These are phyloP conservation scores for Saccopteryx bilineata DNA, from an alignment of 2,113 vertebrate genomes.

Conservation along the genomic window DNA sequence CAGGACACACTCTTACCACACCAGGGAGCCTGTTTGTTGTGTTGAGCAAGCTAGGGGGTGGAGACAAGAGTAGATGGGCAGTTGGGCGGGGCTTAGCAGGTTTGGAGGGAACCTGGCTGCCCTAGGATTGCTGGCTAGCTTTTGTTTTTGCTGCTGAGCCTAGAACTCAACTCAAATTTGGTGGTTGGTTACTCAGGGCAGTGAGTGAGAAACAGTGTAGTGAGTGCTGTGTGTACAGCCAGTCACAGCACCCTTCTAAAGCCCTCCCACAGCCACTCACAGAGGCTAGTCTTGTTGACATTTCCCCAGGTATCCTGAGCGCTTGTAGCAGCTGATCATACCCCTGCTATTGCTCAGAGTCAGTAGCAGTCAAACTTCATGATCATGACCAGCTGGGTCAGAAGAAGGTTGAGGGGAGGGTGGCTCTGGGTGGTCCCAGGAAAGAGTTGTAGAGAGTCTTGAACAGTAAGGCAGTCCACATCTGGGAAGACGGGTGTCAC, in stretches of 20 bases:
- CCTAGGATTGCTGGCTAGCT: constrained; percentile 60
- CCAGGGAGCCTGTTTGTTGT: constrained; percentile 79
- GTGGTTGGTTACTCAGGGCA: constrained; percentile 35
- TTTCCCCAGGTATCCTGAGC: constrained; percentile 45
- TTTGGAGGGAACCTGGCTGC: constrained; percentile 81
- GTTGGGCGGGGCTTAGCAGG: constrained; percentile 76
- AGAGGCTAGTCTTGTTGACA: constrained; percentile 12
- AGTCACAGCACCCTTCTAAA: not conserved
- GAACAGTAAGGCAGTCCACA: not conserved
- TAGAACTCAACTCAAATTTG: constrained; percentile 44
- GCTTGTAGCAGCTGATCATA: not conserved
- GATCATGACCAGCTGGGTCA: not conserved
- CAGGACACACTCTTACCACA: constrained; percentile 70
- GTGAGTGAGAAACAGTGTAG: not conserved
- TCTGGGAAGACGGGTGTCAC: not conserved
- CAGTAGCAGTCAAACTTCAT: constrained; percentile 27
- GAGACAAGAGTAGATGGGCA: constrained; percentile 65
- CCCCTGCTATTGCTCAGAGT: not conserved
- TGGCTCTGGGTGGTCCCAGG: not conserved
- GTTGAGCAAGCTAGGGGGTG: constrained; percentile 81
- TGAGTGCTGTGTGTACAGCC: not conserved
- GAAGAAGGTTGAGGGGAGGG: not conserved
- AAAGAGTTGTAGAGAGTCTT: not conserved
- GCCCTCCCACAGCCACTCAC: constrained; percentile 2
- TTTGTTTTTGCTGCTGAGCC: constrained; percentile 76